Base-by-base conservation (phyloP, 2,113 vertebrate species). In the Prunella fulvescens region DNA sequence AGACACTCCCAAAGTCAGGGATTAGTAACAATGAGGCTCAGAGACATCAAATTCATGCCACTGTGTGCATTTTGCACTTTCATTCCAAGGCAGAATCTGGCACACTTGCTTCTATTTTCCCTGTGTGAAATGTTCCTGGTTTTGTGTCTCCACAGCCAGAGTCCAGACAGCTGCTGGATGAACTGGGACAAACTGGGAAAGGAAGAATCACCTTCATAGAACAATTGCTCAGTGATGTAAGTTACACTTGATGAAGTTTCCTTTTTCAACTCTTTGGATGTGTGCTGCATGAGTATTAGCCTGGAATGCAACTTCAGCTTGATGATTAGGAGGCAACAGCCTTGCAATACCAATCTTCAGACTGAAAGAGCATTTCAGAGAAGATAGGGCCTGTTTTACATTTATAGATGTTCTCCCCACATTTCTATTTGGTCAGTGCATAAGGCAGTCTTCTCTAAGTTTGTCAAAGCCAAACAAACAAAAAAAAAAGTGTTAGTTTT, bases 141-240 rank as follows among this genome's bases (percentile, higher is more conserved):
- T 86, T 22, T 90, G 31, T 94, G 47, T 89, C 92, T 86, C 81
- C 69, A 95, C 96, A 98, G 97, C 88, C 95, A 57, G 96, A 98
- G 73, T 97, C 98, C 61, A 93, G 86, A 70, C 97, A 97, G 90
- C 96, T 99, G 44, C 95, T 98, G 87, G 96, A 97, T 10, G 98
- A 99, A 92, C 79, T 99, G 13, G 97, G 98, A 64, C 97, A 92
- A 2, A 76, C 94, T 3, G 98, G 98, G 53, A 89, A 93, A 85
- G 98, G 98, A 66, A 96, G 94, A 88, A 93, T 98, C 71, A 57
- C 95, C 20, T 60, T 97, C 33, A 88, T 99, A 90, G 98, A 99
- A 95, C 96, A 98, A 76, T 94, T 99, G 61, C 97, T 99, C 39
- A 97, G 98, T 83, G 98, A 99, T 96, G 98, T 99, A 97, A 97